A percentile compares a stretch with the other conserved stretches of the same genome.
These are phyloP conservation scores for Sterna hirundo DNA, from an alignment of 2,113 vertebrate genomes.

Conservation along the genomic window DNA sequence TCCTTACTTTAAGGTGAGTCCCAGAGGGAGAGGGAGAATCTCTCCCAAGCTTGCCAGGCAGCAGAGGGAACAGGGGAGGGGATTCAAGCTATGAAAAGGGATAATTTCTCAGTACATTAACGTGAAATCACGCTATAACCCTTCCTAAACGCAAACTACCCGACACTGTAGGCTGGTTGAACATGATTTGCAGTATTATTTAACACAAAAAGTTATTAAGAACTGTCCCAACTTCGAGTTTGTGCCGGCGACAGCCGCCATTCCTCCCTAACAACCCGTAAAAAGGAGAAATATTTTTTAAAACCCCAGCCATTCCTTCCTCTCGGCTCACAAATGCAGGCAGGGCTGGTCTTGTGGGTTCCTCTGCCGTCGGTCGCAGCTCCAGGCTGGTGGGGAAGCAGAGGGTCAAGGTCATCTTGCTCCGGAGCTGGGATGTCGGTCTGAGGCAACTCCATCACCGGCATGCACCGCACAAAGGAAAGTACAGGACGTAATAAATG, in stretches of 20 bases:
- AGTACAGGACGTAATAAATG: neutral
- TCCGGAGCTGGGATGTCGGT: neutral
- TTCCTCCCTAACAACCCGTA: neutral
- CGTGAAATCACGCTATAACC: neutral
- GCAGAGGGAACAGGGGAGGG: neutral
- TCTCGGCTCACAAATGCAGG: neutral
- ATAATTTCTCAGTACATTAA: neutral
- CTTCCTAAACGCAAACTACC: neutral
- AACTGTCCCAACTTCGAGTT: neutral
- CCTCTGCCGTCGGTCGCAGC: neutral
- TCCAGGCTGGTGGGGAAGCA: neutral
- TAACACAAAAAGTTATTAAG: neutral
- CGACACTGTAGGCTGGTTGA: neutral
- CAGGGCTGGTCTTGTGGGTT: constrained; percentile 19
- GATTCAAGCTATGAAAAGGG: neutral
- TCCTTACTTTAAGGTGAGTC: constrained; percentile 96
- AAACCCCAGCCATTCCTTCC: neutral
- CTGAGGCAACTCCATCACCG: constrained; percentile 7
- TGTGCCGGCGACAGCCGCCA: neutral
- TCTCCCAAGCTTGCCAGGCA: neutral
- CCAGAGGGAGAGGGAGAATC: neutral
- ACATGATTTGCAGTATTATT: neutral
- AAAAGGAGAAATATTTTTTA: neutral
- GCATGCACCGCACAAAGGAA: neutral
- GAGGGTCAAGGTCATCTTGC: neutral